A percentile compares a stretch with the other conserved stretches of the same genome.
phyloP scores from a whole-genome alignment of 2,888 invertebrate genomes.

The Digitonthophagus gazella region DNA sequence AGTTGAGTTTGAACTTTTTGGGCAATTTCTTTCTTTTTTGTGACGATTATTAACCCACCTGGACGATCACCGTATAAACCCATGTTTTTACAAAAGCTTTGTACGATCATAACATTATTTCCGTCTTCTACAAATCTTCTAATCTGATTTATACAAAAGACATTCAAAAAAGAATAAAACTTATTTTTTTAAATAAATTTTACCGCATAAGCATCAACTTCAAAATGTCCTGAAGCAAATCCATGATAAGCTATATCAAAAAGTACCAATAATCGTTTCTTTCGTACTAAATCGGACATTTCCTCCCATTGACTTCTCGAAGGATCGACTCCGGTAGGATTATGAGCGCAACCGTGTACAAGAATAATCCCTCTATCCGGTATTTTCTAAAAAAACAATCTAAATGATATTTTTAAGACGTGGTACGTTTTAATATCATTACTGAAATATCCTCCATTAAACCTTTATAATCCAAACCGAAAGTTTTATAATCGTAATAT shows the following conservation, averaged over 20 bases:
- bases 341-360: slow-evolving; percentile 96
- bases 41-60: slow-evolving; percentile 82
- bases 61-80: slow-evolving; percentile 87
- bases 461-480: slow-evolving; percentile 65
- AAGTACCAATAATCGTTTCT: slow-evolving; percentile 80
- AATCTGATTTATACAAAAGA: slow-evolving; percentile 4
- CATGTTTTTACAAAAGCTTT: slow-evolving; percentile 99
- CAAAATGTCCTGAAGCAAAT: slow-evolving; percentile 85
- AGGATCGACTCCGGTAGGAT: slow-evolving; percentile 96
- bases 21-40: slow-evolving; percentile 74
- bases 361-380: slow-evolving; percentile 87
- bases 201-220: slow-evolving; percentile 82
- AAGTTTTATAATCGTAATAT: slow-evolving; percentile 66
- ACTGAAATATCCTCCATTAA: slow-evolving; percentile 58
- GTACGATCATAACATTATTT: slow-evolving; percentile 81
- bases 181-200: slow-evolving; percentile 49
- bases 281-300: slow-evolving; percentile 78
- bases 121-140: slow-evolving; percentile 77
- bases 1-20: slow-evolving; percentile 86
- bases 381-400: slow-evolving; percentile 67
- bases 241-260: slow-evolving; percentile 99
- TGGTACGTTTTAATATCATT: neutral
- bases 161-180: neutral
- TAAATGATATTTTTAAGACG: neutral
- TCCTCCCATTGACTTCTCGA: slow-evolving; percentile 85